phyloP scores from a whole-genome alignment of 1,140 invertebrate genomes.

The Nephila pilipes region DNA sequence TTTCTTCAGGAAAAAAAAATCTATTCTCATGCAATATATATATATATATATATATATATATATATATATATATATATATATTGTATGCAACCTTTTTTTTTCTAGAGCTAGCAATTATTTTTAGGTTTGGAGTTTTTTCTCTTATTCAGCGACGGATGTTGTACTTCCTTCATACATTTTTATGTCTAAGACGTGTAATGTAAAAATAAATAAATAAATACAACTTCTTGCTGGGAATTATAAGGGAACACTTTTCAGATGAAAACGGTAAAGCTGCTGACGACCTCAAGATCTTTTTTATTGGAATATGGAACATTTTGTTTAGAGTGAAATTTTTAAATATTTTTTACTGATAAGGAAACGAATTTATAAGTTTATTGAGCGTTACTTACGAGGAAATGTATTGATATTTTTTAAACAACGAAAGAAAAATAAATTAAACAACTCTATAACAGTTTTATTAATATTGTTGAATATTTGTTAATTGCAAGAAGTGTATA shows the following conservation, averaged over 20 bases:
- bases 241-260: constrained; percentile 33
- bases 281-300: neutral
- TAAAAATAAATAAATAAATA: constrained; percentile 12
- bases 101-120: constrained; percentile 50
- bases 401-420: too few relatives aligned
- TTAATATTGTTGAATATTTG: too few relatives aligned
- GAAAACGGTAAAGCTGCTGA: neutral
- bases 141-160: constrained; percentile 27
- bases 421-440: too few relatives aligned
- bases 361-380: too few relatives aligned
- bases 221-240: neutral
- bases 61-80: constrained; percentile 30
- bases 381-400: too few relatives aligned
- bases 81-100: constrained; percentile 61
- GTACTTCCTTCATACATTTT: constrained; percentile 50
- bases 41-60: neutral
- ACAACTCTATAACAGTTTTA: too few relatives aligned
- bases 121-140: constrained; percentile 51
- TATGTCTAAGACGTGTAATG: constrained; percentile 46
- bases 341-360: too few relatives aligned
- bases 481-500: too few relatives aligned
- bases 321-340: too few relatives aligned
- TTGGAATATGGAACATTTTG: too few relatives aligned
- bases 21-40: neutral
- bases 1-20: constrained; percentile 46